Base-by-base conservation (phyloP, 1,140 invertebrate genomes). In the Zaprionus camerounensis region DNA sequence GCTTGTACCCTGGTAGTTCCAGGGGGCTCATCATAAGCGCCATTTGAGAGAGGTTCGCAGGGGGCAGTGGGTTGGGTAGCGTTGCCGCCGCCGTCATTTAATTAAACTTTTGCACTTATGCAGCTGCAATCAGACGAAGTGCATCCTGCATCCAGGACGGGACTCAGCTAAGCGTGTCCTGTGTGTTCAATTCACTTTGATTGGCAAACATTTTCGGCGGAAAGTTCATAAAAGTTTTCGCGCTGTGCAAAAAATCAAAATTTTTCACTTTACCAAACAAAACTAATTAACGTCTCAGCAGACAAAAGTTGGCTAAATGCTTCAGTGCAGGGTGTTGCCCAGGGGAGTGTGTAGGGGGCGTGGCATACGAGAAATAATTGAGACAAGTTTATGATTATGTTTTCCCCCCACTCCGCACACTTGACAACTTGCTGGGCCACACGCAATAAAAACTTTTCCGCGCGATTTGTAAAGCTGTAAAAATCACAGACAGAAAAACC, bases 221-320 rank as follows among this genome's bases (percentile, higher is more conserved):
- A 78, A 76, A 69, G 41, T 67, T 76, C 49, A 90, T 80, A 70
- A 90, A 90, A 90, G 76, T 81, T 90, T 63, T 53, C 20, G 58
- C 55, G 70, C 61, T 51, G 68, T 36, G 58, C 61, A 83, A 79
- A 81, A 88, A 90, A 82, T 86, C 82, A 82, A 79, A 85, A 82
- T 88, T 80, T 82, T 88, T 91, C 81, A 79, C 84, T 88, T 88
- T 82, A 62, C 41, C 71, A 64, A 88, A 88, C 83, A 85, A 91
- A 91, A 91, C 88, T 91, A 91, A 91, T 91, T 91, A 91, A 91
- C 88, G 88, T 84, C 31, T 78, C 78, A 85, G 78, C 88, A 91
- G 88, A 91, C 84, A 87, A 91, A 91, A 87, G 68, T 87, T 91
- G 69, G 58, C 59, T 74, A 64, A 78, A 67, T 72, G 65, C 34